Evolutionary conservation across 2,888 invertebrate genomes (phyloP).

Genomic region (Lingula anatina): DNA sequence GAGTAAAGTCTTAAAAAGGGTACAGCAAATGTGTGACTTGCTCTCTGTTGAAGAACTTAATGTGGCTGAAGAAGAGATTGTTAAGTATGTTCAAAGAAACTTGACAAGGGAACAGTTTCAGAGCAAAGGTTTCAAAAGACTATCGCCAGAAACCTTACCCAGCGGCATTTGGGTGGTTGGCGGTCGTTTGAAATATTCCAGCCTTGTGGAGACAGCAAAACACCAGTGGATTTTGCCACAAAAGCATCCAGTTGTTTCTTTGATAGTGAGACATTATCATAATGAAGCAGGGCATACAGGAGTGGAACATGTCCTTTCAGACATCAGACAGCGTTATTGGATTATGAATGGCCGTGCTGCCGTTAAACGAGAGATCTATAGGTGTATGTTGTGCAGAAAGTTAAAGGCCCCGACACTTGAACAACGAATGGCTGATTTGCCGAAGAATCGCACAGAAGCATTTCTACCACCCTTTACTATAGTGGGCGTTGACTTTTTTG

Average conservation of each 20-base stretch:
- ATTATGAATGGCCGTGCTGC: slow-evolving; percentile 1
- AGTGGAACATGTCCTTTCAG: slow-evolving; percentile 1
- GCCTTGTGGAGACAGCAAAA: not conserved
- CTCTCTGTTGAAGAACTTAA: not conserved
- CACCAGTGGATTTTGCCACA: slow-evolving; percentile 4
- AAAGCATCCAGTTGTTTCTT: not conserved
- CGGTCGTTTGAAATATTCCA: slow-evolving; percentile 1
- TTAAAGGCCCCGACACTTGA: not conserved
- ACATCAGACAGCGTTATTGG: slow-evolving; percentile 4
- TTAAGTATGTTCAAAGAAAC: not conserved
- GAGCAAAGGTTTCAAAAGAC: not conserved
- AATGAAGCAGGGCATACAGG: slow-evolving; percentile 1
- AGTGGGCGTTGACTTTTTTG: slow-evolving; percentile 8
- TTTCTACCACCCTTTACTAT: not conserved
- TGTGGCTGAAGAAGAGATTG: not conserved
- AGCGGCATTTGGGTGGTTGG: not conserved
- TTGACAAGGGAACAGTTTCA: not conserved
- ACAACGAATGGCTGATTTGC: slow-evolving; percentile 7
- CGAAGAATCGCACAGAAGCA: slow-evolving; percentile 1
- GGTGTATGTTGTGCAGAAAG: slow-evolving; percentile 5
- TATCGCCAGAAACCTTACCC: not conserved
- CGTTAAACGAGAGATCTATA: not conserved
- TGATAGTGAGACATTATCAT: slow-evolving; percentile 2
- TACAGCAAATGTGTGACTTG: not conserved
- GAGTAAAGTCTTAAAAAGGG: not conserved